Percentiles rank a stretch among this genome's conserved stretches.
phyloP scores from a whole-genome alignment of 2,797 vertebrate species.

The Macroramphosus scolopax region DNA sequence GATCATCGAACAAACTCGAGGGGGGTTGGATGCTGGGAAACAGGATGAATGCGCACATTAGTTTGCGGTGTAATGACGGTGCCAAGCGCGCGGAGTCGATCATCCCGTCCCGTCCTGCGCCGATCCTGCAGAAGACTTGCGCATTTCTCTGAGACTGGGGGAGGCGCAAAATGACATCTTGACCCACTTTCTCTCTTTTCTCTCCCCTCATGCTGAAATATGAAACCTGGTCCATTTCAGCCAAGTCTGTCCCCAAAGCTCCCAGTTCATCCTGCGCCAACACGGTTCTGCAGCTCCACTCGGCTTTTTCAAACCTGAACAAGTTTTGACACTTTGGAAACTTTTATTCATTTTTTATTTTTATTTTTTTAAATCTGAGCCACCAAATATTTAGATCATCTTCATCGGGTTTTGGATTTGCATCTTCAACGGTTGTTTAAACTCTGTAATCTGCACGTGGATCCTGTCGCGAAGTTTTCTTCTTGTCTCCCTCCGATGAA shows the following conservation, averaged over 20 bases:
- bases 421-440: no score
- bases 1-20: no score
- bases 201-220: constrained; percentile 71
- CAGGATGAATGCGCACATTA: background rate
- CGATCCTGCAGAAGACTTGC: background rate
- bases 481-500: background rate
- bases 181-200: constrained; percentile 50
- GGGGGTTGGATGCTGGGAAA: no score
- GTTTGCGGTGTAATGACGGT: no score
- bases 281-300: constrained; percentile 43
- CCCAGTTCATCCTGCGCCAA: constrained; percentile 55
- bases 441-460: constrained; percentile 11
- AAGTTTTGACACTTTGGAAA: constrained; percentile 42
- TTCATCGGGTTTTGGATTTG: no score
- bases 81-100: background rate
- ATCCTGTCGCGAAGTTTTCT: constrained; percentile 3
- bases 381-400: no score
- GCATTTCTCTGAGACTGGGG: constrained; percentile 33
- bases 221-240: constrained; percentile 73
- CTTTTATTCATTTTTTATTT: constrained; percentile 13
- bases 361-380: no score
- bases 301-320: constrained; percentile 20
- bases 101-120: background rate
- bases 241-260: constrained; percentile 57
- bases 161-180: constrained; percentile 61